Conservation (phyloP, 2,888 invertebrate species). For the Tenthredo mesomela region DNA sequence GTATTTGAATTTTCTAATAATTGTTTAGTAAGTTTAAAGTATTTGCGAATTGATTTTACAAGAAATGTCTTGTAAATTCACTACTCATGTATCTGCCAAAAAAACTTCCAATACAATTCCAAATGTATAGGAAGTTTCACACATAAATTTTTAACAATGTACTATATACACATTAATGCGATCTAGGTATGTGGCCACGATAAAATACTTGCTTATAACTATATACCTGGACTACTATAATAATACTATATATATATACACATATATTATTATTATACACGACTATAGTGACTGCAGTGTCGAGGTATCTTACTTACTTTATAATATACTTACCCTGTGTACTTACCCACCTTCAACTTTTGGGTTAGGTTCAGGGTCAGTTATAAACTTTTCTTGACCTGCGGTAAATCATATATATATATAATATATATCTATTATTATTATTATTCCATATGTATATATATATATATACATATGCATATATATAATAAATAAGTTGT, state of each 20-base stretch:
- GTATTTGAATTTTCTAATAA: no score
- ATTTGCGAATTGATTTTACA: no score
- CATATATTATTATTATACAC: no score
- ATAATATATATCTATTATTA: not conserved
- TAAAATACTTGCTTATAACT: not conserved
- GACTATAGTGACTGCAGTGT: not conserved
- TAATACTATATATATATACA: not conserved
- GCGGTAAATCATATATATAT: not conserved
- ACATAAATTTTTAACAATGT: no score
- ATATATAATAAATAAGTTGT: not conserved
- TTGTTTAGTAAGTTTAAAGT: no score
- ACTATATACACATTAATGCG: not conserved
- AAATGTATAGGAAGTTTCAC: no score
- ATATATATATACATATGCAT: not conserved
- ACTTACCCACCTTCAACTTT: constrained; percentile 35
- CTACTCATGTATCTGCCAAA: no score
- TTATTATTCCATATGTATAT: not conserved
- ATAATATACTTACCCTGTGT: constrained; percentile 4
- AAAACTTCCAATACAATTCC: no score
- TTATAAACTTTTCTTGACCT: constrained; percentile 11
- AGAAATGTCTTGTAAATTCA: no score
- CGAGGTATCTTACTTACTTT: not conserved
- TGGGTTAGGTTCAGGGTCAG: constrained; percentile 46
- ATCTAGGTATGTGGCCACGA: constrained; percentile 4
- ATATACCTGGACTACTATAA: not conserved